Evolutionary conservation across 1,140 invertebrate species (phyloP).

Genomic region (Aphelenchoides besseyi): DNA sequence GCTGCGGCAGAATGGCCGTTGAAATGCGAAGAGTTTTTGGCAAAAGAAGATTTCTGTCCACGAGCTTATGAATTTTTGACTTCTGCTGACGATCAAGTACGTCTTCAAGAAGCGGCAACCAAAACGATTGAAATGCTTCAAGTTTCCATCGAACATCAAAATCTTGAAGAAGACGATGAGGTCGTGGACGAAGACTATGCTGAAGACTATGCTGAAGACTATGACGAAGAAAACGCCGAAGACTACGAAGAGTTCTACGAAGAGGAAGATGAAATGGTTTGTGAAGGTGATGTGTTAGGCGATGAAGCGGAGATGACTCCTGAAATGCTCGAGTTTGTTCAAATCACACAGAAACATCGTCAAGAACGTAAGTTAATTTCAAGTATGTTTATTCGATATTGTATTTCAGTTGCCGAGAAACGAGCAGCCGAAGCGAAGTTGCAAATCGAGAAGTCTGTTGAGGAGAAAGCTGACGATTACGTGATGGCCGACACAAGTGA

Average conservation of each 20-base stretch:
- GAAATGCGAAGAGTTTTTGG: neutral
- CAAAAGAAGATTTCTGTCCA: neutral
- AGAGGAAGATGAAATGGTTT: neutral
- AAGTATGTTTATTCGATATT: neutral
- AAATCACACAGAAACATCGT: neutral
- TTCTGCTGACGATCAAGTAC: neutral
- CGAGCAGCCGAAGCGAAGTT: neutral
- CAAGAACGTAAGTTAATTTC: constrained; percentile 18
- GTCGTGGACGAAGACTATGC: constrained; percentile 3
- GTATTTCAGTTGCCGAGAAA: constrained; percentile 2
- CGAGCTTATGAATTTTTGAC: neutral
- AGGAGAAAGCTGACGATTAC: neutral
- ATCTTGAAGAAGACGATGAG: neutral
- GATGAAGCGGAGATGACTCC: constrained; percentile 15
- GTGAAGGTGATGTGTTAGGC: neutral
- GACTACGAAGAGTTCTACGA: neutral
- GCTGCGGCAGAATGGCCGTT: neutral
- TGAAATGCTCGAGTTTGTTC: constrained; percentile 11
- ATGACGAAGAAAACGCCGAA: neutral
- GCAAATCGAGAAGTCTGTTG: neutral
- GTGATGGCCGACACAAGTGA: constrained; percentile 8
- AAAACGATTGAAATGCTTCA: neutral
- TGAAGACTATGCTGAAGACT: constrained; percentile 1
- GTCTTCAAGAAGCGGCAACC: neutral
- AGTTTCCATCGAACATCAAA: neutral